Conservation (phyloP, 2,113 vertebrate genomes). For the Cathartes aura region DNA sequence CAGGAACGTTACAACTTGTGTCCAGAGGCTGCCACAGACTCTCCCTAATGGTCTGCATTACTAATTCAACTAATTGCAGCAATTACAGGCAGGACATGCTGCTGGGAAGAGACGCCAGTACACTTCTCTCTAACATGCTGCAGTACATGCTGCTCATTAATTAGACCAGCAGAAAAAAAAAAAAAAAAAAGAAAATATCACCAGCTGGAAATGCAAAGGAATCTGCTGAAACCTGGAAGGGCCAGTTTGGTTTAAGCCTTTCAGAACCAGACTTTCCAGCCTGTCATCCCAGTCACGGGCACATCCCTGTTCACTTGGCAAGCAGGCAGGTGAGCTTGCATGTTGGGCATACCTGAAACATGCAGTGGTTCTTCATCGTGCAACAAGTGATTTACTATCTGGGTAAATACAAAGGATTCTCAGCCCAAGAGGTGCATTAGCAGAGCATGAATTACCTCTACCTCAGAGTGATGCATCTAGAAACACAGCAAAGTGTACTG, state of each 20-base stretch:
- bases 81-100: constrained; percentile 73
- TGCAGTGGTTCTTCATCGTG: background rate
- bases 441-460: background rate
- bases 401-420: background rate
- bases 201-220: constrained; percentile 5
- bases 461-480: background rate
- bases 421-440: background rate
- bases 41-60: constrained; percentile 66
- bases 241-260: background rate
- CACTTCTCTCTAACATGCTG: constrained; percentile 46
- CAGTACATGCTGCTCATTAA: constrained; percentile 48
- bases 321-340: background rate
- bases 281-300: background rate
- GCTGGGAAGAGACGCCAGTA: constrained; percentile 56
- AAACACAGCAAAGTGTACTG: background rate
- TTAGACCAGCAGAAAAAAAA: constrained; percentile 6
- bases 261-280: background rate
- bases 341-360: background rate
- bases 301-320: background rate
- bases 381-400: background rate
- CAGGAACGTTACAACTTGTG: constrained; percentile 12
- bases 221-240: background rate
- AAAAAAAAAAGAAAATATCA: background rate
- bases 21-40: constrained; percentile 52
- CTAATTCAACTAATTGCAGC: constrained; percentile 77